A percentile compares a stretch with the other conserved stretches of the same genome.
These are phyloP conservation scores for Taeniopygia guttata DNA, from an alignment of 2,797 vertebrate species.

Conservation along the genomic window DNA sequence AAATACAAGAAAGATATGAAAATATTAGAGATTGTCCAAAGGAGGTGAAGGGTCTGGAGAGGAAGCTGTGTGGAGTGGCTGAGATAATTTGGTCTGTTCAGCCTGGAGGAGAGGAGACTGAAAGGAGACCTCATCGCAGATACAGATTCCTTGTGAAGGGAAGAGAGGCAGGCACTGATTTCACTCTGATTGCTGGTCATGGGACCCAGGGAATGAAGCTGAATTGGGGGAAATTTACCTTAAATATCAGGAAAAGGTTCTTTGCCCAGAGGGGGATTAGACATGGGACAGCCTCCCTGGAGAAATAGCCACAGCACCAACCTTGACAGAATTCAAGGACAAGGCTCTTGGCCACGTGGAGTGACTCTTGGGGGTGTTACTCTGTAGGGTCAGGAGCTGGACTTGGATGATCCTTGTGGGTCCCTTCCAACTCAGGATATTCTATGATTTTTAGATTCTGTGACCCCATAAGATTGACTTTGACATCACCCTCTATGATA, in stretches of 20 bases:
- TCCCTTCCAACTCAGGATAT: not conserved
- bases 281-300: no score
- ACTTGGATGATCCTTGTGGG: not conserved
- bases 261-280: rapidly evolving
- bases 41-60: not conserved
- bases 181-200: not conserved
- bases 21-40: not conserved
- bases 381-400: not conserved
- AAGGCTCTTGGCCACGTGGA: rapidly evolving
- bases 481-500: not conserved
- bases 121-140: not conserved
- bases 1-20: not conserved
- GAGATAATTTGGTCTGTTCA: not conserved
- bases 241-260: not conserved
- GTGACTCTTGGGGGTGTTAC: not conserved
- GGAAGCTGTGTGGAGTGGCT: rapidly evolving
- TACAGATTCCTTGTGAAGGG: rapidly evolving
- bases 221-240: not conserved
- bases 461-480: not conserved
- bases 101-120: not conserved
- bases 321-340: not conserved
- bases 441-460: not conserved
- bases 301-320: not conserved
- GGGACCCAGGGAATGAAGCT: not conserved
- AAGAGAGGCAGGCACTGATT: not conserved